Percentiles rank a stretch among this genome's conserved stretches.
These are phyloP conservation scores for Pteronotus mesoamericanus DNA, from an alignment of 2,797 vertebrate species.

Conservation along the genomic window DNA sequence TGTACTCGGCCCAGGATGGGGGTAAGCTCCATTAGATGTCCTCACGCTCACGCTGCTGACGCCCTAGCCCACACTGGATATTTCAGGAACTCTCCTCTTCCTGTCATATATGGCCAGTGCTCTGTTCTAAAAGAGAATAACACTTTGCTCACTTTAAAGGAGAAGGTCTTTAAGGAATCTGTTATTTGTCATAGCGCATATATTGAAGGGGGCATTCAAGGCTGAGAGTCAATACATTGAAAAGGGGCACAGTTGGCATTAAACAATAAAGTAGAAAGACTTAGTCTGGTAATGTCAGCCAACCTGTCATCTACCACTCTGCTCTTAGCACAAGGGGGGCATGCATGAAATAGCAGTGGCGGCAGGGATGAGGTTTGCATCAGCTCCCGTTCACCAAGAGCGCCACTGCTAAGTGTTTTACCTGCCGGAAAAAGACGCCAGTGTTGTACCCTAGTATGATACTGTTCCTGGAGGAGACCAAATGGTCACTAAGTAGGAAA, in stretches of 20 bases:
- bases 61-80: neutral
- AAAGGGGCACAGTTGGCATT: neutral
- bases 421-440: neutral
- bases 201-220: neutral
- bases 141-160: neutral
- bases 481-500: neutral
- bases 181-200: neutral
- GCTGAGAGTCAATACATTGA: neutral
- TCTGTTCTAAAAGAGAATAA: neutral
- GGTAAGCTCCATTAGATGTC: neutral
- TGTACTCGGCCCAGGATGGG: fast-evolving
- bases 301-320: neutral
- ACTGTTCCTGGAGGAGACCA: neutral
- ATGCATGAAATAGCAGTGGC: neutral
- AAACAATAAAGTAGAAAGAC: neutral
- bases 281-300: no score
- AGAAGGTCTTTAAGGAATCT: neutral
- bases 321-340: neutral
- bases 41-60: neutral
- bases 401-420: neutral
- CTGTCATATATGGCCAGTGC: neutral
- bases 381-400: neutral
- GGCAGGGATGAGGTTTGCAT: neutral
- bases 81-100: neutral
- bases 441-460: neutral